phyloP scores from a whole-genome alignment of 2,888 invertebrate genomes.

The Drosophila subquinaria region DNA sequence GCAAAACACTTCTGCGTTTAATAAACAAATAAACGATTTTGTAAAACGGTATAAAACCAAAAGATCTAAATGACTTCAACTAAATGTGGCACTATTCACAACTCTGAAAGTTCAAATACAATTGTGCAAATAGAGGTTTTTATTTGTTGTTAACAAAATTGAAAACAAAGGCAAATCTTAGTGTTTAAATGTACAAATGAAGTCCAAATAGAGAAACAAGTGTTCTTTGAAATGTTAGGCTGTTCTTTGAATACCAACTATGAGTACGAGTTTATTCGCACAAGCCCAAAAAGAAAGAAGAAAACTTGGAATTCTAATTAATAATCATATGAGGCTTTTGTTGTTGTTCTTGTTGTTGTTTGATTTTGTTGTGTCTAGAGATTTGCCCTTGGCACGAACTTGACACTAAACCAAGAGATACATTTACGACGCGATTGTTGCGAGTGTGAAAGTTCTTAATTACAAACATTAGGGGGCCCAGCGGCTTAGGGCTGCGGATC shows the following conservation, averaged over 20 bases:
- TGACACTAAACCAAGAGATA: constrained; percentile 77
- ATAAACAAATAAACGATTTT: constrained; percentile 46
- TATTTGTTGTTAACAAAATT: constrained; percentile 31
- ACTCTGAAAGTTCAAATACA: constrained; percentile 58
- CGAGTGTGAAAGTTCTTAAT: constrained; percentile 86
- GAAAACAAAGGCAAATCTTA: constrained; percentile 31
- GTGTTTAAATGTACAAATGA: constrained; percentile 20
- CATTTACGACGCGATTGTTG: constrained; percentile 84
- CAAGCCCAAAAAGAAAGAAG: neutral
- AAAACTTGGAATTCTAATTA: constrained; percentile 65
- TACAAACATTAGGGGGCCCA: constrained; percentile 84
- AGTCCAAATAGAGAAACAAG: constrained; percentile 44
- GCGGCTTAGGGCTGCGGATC: constrained; percentile 73
- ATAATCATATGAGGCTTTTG: constrained; percentile 44
- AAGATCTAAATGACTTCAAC: constrained; percentile 8
- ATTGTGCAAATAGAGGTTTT: constrained; percentile 63
- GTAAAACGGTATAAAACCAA: constrained; percentile 30
- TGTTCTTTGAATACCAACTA: constrained; percentile 7
- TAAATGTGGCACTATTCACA: constrained; percentile 24
- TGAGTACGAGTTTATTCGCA: constrained; percentile 22
- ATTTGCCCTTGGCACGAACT: constrained; percentile 74
- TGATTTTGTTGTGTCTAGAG: constrained; percentile 20
- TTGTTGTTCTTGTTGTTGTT: constrained; percentile 11
- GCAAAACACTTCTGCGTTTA: constrained; percentile 33
- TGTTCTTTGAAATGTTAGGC: constrained; percentile 14